Evolutionary conservation across 2,113 vertebrate species (phyloP).

Genomic region (Formicarius rufipectus): DNA sequence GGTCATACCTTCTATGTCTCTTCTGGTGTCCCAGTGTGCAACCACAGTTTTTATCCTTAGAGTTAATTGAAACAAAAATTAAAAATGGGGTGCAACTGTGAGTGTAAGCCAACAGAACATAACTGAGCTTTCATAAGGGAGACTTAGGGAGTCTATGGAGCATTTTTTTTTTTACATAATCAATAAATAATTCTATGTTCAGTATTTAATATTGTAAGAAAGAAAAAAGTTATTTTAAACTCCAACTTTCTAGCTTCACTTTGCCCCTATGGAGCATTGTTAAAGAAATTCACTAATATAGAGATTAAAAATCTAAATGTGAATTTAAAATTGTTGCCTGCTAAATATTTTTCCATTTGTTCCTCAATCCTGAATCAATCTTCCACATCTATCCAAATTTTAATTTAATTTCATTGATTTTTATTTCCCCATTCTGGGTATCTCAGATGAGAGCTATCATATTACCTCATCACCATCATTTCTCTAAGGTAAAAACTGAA

Average conservation of each 20-base stretch:
- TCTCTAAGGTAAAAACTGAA: not conserved
- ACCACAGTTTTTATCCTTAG: not conserved
- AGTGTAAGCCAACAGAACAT: not conserved
- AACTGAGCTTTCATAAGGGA: not conserved
- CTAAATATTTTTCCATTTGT: not conserved
- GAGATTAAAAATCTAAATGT: not conserved
- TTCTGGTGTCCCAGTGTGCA: not conserved
- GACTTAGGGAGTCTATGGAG: not conserved
- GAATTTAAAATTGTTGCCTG: not conserved
- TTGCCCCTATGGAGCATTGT: accelerated
- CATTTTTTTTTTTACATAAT: not conserved
- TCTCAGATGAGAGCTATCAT: not conserved
- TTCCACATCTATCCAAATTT: not conserved
- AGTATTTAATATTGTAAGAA: not conserved
- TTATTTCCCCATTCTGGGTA: not conserved
- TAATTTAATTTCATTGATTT: not conserved
- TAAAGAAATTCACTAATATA: not conserved
- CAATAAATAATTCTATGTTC: not conserved
- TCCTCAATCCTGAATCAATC: not conserved
- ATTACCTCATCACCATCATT: not conserved
- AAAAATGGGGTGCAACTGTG: not conserved
- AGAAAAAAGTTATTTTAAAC: not conserved
- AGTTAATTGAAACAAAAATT: not conserved
- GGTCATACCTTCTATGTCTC: not conserved
- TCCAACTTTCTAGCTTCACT: not conserved